A percentile compares a stretch with the other conserved stretches of the same genome.
Evolutionary conservation across 1,140 invertebrate genomes (phyloP).

Genomic region (Cydia strobilella): DNA sequence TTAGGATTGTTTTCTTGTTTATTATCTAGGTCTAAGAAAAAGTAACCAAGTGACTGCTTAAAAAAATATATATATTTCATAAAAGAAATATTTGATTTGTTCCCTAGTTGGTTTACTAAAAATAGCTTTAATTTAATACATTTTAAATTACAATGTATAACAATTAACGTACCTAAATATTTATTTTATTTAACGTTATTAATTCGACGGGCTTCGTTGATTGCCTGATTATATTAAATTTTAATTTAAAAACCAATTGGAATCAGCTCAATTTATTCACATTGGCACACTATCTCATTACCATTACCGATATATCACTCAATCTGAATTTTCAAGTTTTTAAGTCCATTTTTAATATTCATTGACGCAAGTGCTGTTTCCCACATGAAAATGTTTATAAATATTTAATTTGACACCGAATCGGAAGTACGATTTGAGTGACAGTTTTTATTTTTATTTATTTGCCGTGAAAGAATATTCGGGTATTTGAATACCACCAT

Average conservation of each 20-base stretch:
- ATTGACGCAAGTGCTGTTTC: conserved; percentile 9
- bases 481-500: too few relatives aligned
- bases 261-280: not conserved
- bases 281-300: conserved; percentile 3
- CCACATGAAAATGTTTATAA: conserved; percentile 16
- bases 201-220: not conserved
- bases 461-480: too few relatives aligned
- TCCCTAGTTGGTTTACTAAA: too few relatives aligned
- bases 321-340: not conserved
- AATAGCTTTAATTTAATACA: too few relatives aligned
- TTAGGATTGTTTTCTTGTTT: too few relatives aligned
- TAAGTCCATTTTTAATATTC: conserved; percentile 10
- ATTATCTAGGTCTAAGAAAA: too few relatives aligned
- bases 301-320: conserved; percentile 8
- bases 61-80: too few relatives aligned
- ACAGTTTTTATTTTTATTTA: not conserved
- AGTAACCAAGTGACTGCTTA: too few relatives aligned
- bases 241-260: conserved; percentile 2
- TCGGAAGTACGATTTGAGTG: not conserved
- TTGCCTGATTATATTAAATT: conserved; percentile 2
- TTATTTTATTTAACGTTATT: not conserved
- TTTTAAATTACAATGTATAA: too few relatives aligned
- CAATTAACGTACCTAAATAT: not conserved
- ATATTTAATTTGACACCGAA: conserved; percentile 8
- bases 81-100: too few relatives aligned